phyloP scores from a whole-genome alignment of 2,797 vertebrate species.

The Paramormyrops hopkinsi region DNA sequence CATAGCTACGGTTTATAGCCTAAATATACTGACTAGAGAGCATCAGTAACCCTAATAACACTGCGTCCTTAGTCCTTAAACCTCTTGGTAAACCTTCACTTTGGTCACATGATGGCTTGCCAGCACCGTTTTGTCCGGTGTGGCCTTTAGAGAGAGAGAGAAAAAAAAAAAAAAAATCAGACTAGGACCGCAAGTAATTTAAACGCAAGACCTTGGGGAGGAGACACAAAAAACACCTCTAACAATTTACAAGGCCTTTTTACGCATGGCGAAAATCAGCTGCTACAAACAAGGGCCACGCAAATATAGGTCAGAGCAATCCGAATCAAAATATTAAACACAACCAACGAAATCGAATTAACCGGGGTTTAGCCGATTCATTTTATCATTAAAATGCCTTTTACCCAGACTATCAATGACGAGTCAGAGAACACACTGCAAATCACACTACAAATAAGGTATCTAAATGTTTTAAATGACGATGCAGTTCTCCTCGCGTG shows the following conservation, averaged over 20 bases:
- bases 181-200: not conserved
- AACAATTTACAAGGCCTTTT: conserved; percentile 15
- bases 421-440: not conserved
- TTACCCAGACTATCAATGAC: not conserved
- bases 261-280: not conserved
- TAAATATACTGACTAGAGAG: not conserved
- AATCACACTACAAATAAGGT: not conserved
- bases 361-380: no score
- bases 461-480: not conserved
- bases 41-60: not conserved
- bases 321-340: not conserved
- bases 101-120: not conserved
- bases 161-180: not conserved
- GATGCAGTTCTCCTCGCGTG: not conserved
- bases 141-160: not conserved
- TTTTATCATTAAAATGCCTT: not conserved
- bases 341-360: not conserved
- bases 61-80: not conserved
- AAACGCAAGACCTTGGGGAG: not conserved
- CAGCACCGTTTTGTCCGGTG: not conserved
- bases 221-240: not conserved
- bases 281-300: not conserved
- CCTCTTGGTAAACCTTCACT: not conserved
- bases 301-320: conserved; percentile 13
- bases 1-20: not conserved